Percentiles rank a stretch among this genome's conserved stretches.
phyloP scores from a whole-genome alignment of 2,113 vertebrate genomes.

The Oostethus manadensis region DNA sequence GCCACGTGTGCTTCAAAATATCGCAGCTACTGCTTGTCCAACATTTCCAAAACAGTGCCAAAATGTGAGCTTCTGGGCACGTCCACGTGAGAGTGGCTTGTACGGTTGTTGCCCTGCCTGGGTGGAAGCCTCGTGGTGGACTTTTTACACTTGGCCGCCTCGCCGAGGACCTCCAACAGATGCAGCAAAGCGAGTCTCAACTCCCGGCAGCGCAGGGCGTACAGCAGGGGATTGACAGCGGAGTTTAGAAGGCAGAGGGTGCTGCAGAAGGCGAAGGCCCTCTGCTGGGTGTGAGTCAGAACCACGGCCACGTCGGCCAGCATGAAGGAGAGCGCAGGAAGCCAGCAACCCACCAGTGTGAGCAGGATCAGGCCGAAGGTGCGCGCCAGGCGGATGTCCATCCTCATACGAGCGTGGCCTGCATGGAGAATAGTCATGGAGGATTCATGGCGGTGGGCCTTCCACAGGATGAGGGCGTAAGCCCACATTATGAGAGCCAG shows the following conservation, averaged over 20 bases:
- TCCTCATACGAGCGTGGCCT: conserved; percentile 74
- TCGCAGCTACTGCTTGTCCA: conserved; percentile 27
- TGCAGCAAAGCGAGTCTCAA: conserved; percentile 58
- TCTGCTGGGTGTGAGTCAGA: conserved; percentile 63
- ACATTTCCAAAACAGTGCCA: conserved; percentile 34
- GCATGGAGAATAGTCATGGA: conserved; percentile 69
- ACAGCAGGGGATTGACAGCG: conserved; percentile 84
- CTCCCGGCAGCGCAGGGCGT: conserved; percentile 82
- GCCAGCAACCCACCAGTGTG: conserved; percentile 82
- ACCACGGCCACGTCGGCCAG: conserved; percentile 66
- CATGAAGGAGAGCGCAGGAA: conserved; percentile 81
- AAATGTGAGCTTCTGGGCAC: background rate
- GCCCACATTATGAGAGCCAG: conserved; percentile 77
- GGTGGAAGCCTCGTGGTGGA: conserved; percentile 22
- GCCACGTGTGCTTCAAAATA: too few relatives aligned
- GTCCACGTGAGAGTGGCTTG: conserved; percentile 24
- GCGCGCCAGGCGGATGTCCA: conserved; percentile 85
- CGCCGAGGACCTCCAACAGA: conserved; percentile 23
- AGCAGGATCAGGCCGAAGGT: conserved; percentile 82
- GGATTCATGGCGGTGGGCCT: conserved; percentile 77
- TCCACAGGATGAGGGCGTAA: conserved; percentile 81
- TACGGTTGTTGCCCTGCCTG: conserved; percentile 29
- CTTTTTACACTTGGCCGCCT: conserved; percentile 63
- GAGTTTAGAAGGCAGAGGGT: conserved; percentile 89
- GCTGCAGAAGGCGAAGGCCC: conserved; percentile 86